Evolutionary conservation across 2,113 vertebrate species (phyloP).

Genomic region (Bos indicus): DNA sequence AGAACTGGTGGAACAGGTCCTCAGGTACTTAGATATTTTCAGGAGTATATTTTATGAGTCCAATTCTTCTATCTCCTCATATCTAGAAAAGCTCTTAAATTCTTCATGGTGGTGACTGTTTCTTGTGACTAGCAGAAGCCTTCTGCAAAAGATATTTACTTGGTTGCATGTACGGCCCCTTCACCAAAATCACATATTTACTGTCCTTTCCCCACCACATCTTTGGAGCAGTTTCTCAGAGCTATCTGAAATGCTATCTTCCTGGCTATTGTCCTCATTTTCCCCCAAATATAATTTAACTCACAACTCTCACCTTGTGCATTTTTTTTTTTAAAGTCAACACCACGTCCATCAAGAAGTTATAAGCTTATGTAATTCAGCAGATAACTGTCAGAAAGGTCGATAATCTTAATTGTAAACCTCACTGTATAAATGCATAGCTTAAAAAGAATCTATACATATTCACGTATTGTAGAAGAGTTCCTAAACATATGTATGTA

Average conservation of each 20-base stretch:
- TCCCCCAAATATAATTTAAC: neutral
- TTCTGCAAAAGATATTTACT: neutral
- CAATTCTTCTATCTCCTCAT: neutral
- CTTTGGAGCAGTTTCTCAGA: neutral
- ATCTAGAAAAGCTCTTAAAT: neutral
- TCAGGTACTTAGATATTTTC: neutral
- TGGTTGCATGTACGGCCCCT: neutral
- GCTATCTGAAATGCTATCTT: neutral
- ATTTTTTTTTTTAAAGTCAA: neutral
- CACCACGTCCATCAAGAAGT: neutral
- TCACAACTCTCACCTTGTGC: neutral
- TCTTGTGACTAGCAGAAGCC: neutral
- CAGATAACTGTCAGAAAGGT: neutral
- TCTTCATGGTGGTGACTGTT: neutral
- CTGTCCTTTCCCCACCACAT: neutral
- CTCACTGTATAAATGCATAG: neutral
- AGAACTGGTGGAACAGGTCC: neutral
- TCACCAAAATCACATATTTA: neutral
- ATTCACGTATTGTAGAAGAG: neutral
- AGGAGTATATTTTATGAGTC: neutral
- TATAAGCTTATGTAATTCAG: neutral
- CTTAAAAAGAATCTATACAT: neutral
- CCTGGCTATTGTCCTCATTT: neutral
- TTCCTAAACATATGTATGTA: neutral
- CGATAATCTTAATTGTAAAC: neutral